Evolutionary conservation across 2,113 vertebrate species (phyloP).

Genomic region (Oreotragus oreotragus): DNA sequence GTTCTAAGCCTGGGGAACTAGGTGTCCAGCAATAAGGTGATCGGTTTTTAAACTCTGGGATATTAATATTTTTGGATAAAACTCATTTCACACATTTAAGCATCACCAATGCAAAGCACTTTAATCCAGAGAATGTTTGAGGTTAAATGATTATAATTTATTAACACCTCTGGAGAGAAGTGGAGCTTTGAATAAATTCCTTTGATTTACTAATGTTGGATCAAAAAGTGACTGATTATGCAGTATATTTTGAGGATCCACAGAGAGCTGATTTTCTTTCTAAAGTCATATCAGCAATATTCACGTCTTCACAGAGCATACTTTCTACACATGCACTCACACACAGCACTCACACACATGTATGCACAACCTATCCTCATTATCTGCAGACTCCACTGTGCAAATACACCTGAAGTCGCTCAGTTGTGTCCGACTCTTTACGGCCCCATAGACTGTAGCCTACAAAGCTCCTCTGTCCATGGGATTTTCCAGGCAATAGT

Average conservation of each 20-base stretch:
- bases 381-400: neutral
- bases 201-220: neutral
- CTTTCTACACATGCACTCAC: neutral
- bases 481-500: too few species aligned
- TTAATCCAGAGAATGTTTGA: neutral
- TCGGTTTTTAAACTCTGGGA: neutral
- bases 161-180: neutral
- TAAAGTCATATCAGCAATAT: neutral
- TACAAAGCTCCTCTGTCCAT: too few species aligned
- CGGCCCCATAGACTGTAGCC: too few species aligned
- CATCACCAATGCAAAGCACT: neutral
- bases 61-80: neutral
- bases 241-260: neutral
- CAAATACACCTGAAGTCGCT: too few species aligned
- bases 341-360: neutral
- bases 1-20: neutral
- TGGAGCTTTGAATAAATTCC: neutral
- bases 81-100: neutral
- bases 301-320: neutral
- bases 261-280: neutral
- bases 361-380: neutral
- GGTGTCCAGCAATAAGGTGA: neutral
- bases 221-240: neutral
- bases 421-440: too few species aligned
- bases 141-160: neutral